These are phyloP conservation scores for Sterrhoptilus dennistouni DNA, from an alignment of 2,113 vertebrate genomes.

Conservation along the genomic window DNA sequence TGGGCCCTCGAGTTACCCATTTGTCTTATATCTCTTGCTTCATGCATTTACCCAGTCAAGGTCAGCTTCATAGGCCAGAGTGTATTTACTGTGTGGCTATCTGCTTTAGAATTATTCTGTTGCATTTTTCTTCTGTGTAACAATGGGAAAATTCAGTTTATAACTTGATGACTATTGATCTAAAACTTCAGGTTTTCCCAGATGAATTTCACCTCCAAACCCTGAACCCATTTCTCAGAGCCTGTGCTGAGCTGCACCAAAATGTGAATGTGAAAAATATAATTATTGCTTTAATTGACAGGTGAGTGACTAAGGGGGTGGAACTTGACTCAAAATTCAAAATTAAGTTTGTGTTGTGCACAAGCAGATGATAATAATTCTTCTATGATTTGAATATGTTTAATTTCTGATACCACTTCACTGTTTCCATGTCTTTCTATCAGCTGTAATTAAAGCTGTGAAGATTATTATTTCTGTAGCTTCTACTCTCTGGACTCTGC, in stretches of 20 bases:
- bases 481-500: background rate
- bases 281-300: slow-evolving; percentile 98
- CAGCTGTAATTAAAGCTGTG: background rate
- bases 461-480: background rate
- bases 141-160: background rate
- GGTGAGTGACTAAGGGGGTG: slow-evolving; percentile 75
- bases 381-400: background rate
- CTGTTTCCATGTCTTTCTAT: background rate
- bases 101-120: background rate
- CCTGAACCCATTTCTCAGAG: slow-evolving; percentile 93
- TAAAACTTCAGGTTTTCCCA: slow-evolving; percentile 89
- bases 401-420: background rate
- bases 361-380: background rate
- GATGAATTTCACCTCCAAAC: slow-evolving; percentile 99
- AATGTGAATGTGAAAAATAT: slow-evolving; percentile 99
- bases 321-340: background rate
- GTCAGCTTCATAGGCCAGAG: background rate
- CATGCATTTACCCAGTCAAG: background rate
- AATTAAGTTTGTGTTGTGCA: background rate
- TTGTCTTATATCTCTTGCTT: background rate
- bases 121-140: slow-evolving; percentile 21
- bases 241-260: slow-evolving; percentile 97
- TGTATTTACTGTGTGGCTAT: background rate
- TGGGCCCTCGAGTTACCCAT: background rate
- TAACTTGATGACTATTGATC: slow-evolving; percentile 34